Conservation (phyloP, 2,888 invertebrate genomes). For the Choristoneura rosaceana region DNA sequence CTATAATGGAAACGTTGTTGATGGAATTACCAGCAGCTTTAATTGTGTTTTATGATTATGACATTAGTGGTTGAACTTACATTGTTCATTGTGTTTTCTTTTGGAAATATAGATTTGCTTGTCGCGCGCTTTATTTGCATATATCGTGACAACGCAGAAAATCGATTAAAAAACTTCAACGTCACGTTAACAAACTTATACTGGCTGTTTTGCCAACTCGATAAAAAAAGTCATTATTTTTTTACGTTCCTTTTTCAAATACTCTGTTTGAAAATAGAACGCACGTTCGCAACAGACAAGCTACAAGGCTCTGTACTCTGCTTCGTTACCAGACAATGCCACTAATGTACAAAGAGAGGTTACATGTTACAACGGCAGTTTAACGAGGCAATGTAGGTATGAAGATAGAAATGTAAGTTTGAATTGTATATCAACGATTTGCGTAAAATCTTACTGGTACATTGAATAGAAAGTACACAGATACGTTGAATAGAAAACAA, state of each 20-base stretch:
- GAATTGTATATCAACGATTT: conserved; percentile 6
- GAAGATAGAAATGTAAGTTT: not conserved
- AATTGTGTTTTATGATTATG: conserved; percentile 6
- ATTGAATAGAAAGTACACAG: too few relatives aligned
- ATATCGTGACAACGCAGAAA: conserved; percentile 30
- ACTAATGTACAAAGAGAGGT: conserved; percentile 39
- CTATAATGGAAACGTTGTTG: conserved; percentile 13
- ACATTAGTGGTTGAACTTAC: conserved; percentile 1
- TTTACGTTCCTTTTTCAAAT: conserved; percentile 14
- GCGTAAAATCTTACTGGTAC: not conserved
- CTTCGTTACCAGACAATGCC: conserved; percentile 41
- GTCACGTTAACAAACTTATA: not conserved
- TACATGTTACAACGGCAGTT: conserved; percentile 33
- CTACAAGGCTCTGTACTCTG: conserved; percentile 30
- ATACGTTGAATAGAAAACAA: too few relatives aligned
- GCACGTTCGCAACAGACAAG: conserved; percentile 18
- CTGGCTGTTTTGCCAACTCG: conserved; percentile 16
- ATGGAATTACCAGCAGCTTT: conserved; percentile 13
- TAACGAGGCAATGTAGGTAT: conserved; percentile 23
- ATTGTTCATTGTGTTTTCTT: not conserved
- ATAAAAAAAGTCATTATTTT: conserved; percentile 22
- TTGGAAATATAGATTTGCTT: not conserved
- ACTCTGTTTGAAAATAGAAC: conserved; percentile 23
- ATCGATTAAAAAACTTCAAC: conserved; percentile 26
- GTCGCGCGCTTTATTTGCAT: conserved; percentile 18